A percentile compares a stretch with the other conserved stretches of the same genome.
These are phyloP conservation scores for Eriocheir sinensis DNA, from an alignment of 1,140 invertebrate species.

Conservation along the genomic window DNA sequence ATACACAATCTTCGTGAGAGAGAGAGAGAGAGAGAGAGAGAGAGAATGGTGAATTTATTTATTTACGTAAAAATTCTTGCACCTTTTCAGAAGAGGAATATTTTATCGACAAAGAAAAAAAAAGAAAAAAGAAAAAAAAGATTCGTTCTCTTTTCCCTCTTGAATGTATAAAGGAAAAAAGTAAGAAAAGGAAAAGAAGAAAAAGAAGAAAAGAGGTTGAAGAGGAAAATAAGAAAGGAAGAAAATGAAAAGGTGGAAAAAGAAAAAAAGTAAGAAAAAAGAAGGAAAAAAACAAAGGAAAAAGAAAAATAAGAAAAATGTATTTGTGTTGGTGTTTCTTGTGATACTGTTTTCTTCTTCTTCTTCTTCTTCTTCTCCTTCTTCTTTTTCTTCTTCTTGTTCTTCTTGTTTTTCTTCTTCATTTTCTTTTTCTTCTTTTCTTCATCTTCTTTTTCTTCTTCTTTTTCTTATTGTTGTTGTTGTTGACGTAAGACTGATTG, in stretches of 20 bases:
- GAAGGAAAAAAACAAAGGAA: background rate
- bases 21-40: background rate
- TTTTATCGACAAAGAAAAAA: background rate
- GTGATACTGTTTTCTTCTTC: background rate
- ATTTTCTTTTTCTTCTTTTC: background rate
- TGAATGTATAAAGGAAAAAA: background rate
- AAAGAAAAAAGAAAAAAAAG: background rate
- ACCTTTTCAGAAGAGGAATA: no score
- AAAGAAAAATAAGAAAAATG: background rate
- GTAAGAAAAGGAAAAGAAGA: background rate
- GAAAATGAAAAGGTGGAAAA: background rate
- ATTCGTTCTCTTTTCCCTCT: no score
- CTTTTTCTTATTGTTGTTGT: background rate
- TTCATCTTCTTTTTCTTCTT: background rate
- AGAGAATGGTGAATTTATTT: background rate
- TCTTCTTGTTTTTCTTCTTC: background rate
- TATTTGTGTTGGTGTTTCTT: background rate
- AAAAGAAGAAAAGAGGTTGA: background rate
- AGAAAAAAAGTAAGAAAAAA: background rate
- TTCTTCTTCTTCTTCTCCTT: background rate
- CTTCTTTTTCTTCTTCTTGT: background rate
- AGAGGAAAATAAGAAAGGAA: background rate
- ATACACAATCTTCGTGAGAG: background rate
- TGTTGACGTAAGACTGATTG: background rate
- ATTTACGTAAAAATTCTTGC: background rate